These are phyloP conservation scores for Bagarius yarrelli DNA, from an alignment of 2,113 vertebrate species.

Conservation along the genomic window DNA sequence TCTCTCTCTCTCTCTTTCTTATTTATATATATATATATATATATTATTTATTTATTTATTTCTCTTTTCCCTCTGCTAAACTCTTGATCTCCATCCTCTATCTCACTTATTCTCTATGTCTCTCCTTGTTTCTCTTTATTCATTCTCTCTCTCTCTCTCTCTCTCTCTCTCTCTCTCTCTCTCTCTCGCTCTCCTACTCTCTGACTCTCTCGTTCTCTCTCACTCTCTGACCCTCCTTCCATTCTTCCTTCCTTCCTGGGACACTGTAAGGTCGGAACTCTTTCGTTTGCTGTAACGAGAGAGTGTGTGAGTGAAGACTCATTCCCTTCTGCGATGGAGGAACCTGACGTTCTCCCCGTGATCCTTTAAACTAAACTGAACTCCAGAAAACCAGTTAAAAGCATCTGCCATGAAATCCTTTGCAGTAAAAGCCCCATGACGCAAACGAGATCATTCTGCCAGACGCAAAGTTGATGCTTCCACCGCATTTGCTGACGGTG, in stretches of 20 bases:
- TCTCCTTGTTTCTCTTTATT: not conserved
- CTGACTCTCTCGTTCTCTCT: no score
- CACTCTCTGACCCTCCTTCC: not conserved
- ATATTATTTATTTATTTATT: no score
- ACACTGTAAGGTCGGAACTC: no score
- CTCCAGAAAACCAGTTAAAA: not conserved
- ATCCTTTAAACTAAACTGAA: no score
- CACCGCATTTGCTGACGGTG: constrained; percentile 17
- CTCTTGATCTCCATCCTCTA: not conserved
- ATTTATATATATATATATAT: no score
- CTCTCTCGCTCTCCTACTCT: not conserved
- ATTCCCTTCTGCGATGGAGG: not conserved
- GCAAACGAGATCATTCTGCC: not conserved
- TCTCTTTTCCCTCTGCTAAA: not conserved
- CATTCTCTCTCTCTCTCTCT: not conserved
- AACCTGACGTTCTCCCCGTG: not conserved
- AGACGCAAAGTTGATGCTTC: constrained; percentile 30
- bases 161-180: no score
- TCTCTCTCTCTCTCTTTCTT: not conserved
- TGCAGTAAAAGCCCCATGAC: not conserved
- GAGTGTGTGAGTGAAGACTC: no score
- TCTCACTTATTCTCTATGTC: not conserved
- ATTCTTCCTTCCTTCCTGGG: no score
- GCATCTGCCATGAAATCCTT: not conserved
- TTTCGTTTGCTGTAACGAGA: no score